These are phyloP conservation scores for Tetrax tetrax DNA, from an alignment of 2,113 vertebrate species.

Conservation along the genomic window DNA sequence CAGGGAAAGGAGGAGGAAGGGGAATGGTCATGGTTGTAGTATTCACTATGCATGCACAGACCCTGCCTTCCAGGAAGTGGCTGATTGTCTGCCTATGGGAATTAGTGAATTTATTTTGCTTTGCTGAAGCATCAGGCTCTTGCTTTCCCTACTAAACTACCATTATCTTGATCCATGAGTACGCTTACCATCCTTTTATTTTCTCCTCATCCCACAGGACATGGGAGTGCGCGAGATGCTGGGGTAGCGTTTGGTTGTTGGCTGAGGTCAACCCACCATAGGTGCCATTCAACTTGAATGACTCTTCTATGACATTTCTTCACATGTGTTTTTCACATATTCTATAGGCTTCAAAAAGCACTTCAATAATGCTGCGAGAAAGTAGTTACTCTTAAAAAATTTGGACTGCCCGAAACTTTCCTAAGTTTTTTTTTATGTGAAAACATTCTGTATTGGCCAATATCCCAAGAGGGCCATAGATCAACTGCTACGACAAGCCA, in stretches of 20 bases:
- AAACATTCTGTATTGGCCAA: background rate
- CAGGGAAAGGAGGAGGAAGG: background rate
- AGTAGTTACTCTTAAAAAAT: background rate
- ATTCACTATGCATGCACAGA: background rate
- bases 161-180: background rate
- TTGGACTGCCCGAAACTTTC: background rate
- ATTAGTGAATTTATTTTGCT: background rate
- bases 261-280: background rate
- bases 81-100: background rate
- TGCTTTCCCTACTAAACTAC: background rate
- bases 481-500: background rate
- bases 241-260: background rate
- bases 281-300: background rate
- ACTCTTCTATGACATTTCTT: background rate
- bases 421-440: background rate
- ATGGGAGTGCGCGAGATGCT: background rate
- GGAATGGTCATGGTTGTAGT: rapidly evolving
- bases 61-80: background rate
- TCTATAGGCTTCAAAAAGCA: background rate
- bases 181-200: background rate
- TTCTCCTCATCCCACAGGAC: background rate
- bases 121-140: background rate
- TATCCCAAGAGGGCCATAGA: background rate
- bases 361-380: background rate
- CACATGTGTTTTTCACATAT: background rate